Evolutionary conservation across 2,888 invertebrate species (phyloP).

Genomic region (Busseola fusca): DNA sequence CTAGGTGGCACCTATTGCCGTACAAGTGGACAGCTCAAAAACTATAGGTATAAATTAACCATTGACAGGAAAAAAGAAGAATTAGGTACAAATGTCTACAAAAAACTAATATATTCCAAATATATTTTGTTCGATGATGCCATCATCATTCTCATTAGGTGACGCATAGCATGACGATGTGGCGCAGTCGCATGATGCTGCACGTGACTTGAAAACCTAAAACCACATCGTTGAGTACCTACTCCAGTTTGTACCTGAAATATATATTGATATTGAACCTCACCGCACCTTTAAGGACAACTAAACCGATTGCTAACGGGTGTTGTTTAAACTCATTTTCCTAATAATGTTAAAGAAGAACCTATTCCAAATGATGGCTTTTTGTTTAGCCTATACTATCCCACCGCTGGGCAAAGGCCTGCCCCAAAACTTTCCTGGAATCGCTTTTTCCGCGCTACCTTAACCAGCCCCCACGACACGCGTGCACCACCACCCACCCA

Average conservation of each 20-base stretch:
- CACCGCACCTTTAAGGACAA: neutral
- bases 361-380: neutral
- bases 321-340: neutral
- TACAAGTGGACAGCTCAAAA: neutral
- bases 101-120: constrained; percentile 26
- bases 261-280: constrained; percentile 2
- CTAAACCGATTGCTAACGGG: neutral
- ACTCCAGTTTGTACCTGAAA: constrained; percentile 16
- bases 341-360: neutral
- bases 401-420: neutral
- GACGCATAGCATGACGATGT: constrained; percentile 41
- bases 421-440: neutral
- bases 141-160: constrained; percentile 32
- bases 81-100: constrained; percentile 2
- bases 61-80: neutral
- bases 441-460: neutral
- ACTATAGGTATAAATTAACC: neutral
- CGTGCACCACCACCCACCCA: no score
- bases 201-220: constrained; percentile 50
- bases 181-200: constrained; percentile 13
- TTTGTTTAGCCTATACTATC: neutral
- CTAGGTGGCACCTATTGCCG: neutral
- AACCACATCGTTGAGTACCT: constrained; percentile 19
- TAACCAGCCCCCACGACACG: neutral
- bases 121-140: constrained; percentile 46